Conservation (phyloP, 2,113 vertebrate species). For the Urocolius indicus region DNA sequence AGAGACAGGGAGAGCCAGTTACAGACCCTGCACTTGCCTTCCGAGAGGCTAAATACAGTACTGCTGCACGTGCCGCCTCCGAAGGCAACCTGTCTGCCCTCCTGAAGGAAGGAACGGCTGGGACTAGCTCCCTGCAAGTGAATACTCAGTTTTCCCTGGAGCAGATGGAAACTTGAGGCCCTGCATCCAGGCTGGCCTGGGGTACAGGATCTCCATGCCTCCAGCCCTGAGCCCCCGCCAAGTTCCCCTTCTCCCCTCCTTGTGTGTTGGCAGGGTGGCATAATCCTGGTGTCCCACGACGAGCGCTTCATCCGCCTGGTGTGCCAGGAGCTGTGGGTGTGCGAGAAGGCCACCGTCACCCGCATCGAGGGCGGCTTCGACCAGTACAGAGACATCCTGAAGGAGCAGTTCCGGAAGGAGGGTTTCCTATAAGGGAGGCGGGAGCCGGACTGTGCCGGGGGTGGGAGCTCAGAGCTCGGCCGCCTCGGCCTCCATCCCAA, state of each 20-base stretch:
- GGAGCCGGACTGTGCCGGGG: neutral
- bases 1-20: neutral
- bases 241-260: neutral
- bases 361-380: constrained; percentile 95
- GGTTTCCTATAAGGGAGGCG: constrained; percentile 88
- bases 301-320: constrained; percentile 95
- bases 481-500: neutral
- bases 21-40: neutral
- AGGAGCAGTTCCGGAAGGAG: constrained; percentile 96
- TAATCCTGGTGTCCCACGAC: constrained; percentile 94
- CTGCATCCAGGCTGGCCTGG: neutral
- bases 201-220: neutral
- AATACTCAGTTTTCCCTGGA: neutral
- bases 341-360: constrained; percentile 81
- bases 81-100: fast-evolving
- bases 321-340: constrained; percentile 97
- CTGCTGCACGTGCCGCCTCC: neutral
- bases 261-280: constrained; percentile 83
- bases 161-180: neutral
- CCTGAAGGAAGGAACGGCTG: neutral
- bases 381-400: constrained; percentile 93
- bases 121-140: neutral
- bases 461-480: neutral
- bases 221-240: no score
- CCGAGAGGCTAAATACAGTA: neutral